Percentiles rank a stretch among this genome's conserved stretches.
phyloP scores from a whole-genome alignment of 2,797 vertebrate genomes.

The Podargus strigoides region DNA sequence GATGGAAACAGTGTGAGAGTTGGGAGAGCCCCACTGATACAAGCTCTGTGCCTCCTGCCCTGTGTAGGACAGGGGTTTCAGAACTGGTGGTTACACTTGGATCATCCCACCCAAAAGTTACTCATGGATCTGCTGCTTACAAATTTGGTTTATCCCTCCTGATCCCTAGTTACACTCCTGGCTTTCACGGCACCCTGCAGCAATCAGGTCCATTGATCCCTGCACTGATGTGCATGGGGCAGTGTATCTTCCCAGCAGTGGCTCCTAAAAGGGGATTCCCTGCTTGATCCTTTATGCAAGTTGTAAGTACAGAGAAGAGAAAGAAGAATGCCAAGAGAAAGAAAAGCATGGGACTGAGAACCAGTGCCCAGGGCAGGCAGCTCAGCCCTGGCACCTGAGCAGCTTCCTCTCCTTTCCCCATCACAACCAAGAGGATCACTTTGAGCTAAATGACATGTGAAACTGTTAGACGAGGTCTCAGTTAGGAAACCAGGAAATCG shows the following conservation, averaged over 20 bases:
- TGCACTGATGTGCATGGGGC: neutral
- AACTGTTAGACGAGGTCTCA: neutral
- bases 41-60: neutral
- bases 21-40: neutral
- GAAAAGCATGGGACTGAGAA: neutral
- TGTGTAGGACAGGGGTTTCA: accelerated
- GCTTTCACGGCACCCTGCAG: neutral
- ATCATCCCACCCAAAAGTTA: neutral
- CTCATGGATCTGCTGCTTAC: neutral
- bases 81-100: neutral
- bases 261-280: neutral
- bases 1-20: neutral
- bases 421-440: neutral
- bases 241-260: neutral
- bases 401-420: neutral
- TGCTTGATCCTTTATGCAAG: neutral
- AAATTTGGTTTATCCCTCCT: neutral
- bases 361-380: accelerated
- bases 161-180: neutral
- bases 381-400: neutral
- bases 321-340: neutral
- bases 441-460: neutral
- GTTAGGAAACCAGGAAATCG: neutral
- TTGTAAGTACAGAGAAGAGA: neutral
- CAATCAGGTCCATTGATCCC: accelerated